Evolutionary conservation across 2,888 invertebrate genomes (phyloP).

Genomic region (Megalurothrips usitatus): DNA sequence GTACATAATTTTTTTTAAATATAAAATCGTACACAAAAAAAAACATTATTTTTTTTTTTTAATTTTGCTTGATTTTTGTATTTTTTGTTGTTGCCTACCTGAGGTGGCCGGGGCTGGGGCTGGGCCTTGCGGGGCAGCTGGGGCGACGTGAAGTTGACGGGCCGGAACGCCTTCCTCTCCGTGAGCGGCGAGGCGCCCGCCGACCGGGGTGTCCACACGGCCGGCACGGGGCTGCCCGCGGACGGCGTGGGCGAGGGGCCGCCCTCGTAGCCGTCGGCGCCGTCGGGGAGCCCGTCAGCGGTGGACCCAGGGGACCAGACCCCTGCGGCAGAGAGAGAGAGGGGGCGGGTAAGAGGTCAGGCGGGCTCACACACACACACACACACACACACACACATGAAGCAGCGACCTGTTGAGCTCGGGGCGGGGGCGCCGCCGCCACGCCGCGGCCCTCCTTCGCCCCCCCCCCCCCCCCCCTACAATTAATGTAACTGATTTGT

Average conservation of each 20-base stretch:
- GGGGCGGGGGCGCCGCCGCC: too few species aligned
- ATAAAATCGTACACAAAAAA: too few species aligned
- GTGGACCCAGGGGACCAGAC: conserved; percentile 60
- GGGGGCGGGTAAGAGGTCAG: conserved; percentile 22
- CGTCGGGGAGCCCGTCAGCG: too few species aligned
- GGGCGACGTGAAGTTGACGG: conserved; percentile 71
- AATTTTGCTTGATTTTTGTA: too few species aligned
- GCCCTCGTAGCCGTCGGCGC: conserved; percentile 47
- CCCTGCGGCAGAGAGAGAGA: conserved; percentile 45
- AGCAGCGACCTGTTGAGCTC: neutral
- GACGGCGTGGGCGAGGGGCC: conserved; percentile 34
- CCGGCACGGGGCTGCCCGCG: conserved; percentile 48
- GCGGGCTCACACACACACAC: neutral
- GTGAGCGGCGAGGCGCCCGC: conserved; percentile 67
- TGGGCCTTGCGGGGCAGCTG: conserved; percentile 54
- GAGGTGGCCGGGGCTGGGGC: conserved; percentile 33
- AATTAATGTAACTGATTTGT: too few species aligned
- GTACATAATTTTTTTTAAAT: too few species aligned
- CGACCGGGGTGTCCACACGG: conserved; percentile 74
- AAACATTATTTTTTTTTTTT: too few species aligned
- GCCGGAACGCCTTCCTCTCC: conserved; percentile 72
- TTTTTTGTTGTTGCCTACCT: too few species aligned
- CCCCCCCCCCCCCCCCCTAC: too few species aligned
- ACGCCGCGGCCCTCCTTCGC: too few species aligned
- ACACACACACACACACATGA: neutral